Evolutionary conservation across 2,888 invertebrate genomes (phyloP).

Genomic region (Palloptera scutellata): DNA sequence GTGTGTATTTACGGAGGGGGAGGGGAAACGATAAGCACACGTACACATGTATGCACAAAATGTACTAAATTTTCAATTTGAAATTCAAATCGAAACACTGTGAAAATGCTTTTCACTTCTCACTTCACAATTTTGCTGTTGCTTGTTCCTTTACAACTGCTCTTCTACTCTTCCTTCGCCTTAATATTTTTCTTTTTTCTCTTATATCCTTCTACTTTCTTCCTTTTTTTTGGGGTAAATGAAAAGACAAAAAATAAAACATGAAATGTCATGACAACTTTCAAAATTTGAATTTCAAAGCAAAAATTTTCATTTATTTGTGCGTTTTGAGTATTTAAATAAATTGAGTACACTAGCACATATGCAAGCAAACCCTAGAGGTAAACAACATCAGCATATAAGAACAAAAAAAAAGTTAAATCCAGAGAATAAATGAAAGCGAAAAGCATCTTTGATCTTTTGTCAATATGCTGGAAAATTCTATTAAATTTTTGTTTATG

Average conservation of each 20-base stretch:
- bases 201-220: background rate
- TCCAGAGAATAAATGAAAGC: slow-evolving; percentile 10
- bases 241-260: background rate
- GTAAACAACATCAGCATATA: background rate
- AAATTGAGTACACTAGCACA: slow-evolving; percentile 26
- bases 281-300: slow-evolving; percentile 58
- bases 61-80: slow-evolving; percentile 9
- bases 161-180: no score
- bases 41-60: background rate
- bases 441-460: slow-evolving; percentile 28
- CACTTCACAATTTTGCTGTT: background rate
- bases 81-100: slow-evolving; percentile 9
- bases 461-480: slow-evolving; percentile 18
- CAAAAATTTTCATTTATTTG: slow-evolving; percentile 58
- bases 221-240: background rate
- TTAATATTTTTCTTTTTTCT: background rate
- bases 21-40: no score
- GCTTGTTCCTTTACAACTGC: no score
- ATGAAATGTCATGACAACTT: slow-evolving; percentile 55
- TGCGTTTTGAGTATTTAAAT: slow-evolving; percentile 34
- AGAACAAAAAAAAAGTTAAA: background rate
- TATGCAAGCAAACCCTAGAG: background rate
- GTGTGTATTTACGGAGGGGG: no score
- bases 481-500: slow-evolving; percentile 11
- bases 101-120: slow-evolving; percentile 8